Evolutionary conservation across 2,797 vertebrate genomes (phyloP).

Genomic region (Galago senegalensis): DNA sequence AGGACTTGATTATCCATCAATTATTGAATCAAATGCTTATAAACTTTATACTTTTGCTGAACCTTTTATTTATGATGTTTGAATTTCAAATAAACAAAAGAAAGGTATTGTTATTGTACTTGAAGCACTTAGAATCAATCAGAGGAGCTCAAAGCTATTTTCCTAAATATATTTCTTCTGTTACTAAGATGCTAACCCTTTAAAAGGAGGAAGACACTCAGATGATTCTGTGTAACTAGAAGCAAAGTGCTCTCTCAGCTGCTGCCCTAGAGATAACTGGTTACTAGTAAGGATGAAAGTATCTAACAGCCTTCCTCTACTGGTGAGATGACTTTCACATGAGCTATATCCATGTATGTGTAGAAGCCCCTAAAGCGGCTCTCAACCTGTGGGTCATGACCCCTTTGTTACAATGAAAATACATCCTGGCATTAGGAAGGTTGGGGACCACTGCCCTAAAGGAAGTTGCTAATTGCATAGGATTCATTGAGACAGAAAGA

Average conservation of each 20-base stretch:
- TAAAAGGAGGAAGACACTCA: not conserved
- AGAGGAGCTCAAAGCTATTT: not conserved
- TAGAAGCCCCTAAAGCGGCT: not conserved
- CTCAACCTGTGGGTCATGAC: too few relatives aligned
- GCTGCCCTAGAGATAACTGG: not conserved
- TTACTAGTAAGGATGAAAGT: not conserved
- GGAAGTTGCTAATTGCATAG: not conserved
- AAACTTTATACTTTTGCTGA: not conserved
- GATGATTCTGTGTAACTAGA: not conserved
- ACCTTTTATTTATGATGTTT: not conserved
- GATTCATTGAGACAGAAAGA: not conserved
- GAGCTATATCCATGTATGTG: not conserved
- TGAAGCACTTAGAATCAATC: not conserved
- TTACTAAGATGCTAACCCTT: not conserved
- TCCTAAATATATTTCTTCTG: not conserved
- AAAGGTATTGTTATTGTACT: not conserved
- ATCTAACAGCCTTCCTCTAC: not conserved
- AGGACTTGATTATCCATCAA: constrained; percentile 19
- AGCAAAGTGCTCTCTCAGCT: not conserved
- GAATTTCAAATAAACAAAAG: constrained; percentile 52
- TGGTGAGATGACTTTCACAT: not conserved
- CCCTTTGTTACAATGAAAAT: too few relatives aligned
- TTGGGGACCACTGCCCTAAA: not conserved
- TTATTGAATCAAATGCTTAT: constrained; percentile 33
- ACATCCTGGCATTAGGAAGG: too few relatives aligned